These are phyloP conservation scores for Nomada fabriciana DNA, from an alignment of 2,888 invertebrate genomes.

Conservation along the genomic window DNA sequence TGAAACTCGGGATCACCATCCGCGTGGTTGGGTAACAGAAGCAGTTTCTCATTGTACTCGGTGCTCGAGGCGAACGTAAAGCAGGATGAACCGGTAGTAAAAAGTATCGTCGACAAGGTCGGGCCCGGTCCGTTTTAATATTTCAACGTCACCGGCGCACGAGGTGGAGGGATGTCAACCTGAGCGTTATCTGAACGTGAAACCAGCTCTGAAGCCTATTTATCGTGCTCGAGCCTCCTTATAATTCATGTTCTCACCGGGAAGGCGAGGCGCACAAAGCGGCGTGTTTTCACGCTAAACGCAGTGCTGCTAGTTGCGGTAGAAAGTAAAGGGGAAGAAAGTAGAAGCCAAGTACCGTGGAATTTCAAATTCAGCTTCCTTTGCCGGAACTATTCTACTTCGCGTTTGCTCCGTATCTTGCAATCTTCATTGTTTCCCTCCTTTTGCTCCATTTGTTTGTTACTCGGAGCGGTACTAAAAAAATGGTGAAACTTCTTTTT, in stretches of 20 bases:
- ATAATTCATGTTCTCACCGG: slow-evolving; percentile 44
- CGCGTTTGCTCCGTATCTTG: neutral
- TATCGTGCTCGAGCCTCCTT: slow-evolving; percentile 35
- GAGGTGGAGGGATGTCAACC: slow-evolving; percentile 41
- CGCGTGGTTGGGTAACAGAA: slow-evolving; percentile 51
- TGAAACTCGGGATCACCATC: slow-evolving; percentile 19
- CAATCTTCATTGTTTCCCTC: neutral
- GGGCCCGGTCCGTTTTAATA: slow-evolving; percentile 60
- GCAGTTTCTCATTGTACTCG: slow-evolving; percentile 37
- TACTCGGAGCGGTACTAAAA: neutral
- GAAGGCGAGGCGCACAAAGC: slow-evolving; percentile 34
- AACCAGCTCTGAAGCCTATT: slow-evolving; percentile 52
- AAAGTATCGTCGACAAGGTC: slow-evolving; percentile 56
- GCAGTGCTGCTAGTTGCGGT: slow-evolving; percentile 27
- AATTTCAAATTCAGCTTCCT: slow-evolving; percentile 52
- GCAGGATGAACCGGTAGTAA: slow-evolving; percentile 42
- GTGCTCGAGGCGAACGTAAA: slow-evolving; percentile 22
- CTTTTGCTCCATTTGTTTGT: neutral
- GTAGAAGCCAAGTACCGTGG: slow-evolving; percentile 22
- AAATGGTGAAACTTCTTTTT: neutral
- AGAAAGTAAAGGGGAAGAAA: slow-evolving; percentile 58
- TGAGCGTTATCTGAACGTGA: slow-evolving; percentile 44
- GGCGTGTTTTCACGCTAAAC: slow-evolving; percentile 33
- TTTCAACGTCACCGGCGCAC: slow-evolving; percentile 51
- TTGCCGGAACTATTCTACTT: slow-evolving; percentile 15